Percentiles rank a stretch among this genome's conserved stretches.
Evolutionary conservation across 2,113 vertebrate species (phyloP).

Genomic region (Gambusia affinis): DNA sequence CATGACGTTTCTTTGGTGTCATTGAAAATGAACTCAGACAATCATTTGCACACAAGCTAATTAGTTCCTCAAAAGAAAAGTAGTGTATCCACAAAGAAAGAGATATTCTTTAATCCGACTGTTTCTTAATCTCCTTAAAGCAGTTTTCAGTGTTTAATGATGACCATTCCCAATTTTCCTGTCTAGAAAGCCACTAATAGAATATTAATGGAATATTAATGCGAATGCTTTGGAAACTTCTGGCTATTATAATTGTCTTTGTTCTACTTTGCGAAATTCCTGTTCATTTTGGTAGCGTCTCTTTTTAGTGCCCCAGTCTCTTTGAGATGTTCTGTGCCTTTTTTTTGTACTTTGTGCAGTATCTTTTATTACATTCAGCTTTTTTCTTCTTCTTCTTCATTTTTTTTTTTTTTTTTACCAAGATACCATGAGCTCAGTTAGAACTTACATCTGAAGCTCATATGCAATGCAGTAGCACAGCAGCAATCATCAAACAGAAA

Average conservation of each 20-base stretch:
- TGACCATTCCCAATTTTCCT: conserved; percentile 52
- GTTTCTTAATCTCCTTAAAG: conserved; percentile 45
- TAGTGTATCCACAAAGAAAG: conserved; percentile 21
- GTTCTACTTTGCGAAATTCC: conserved; percentile 40
- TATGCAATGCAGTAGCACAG: conserved; percentile 49
- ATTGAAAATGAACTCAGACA: background rate
- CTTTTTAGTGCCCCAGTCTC: conserved; percentile 14
- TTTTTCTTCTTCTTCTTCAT: conserved; percentile 28
- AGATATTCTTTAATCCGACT: conserved; percentile 45
- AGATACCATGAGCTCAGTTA: conserved; percentile 32
- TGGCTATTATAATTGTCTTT: conserved; percentile 56
- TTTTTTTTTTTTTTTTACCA: conserved; percentile 6
- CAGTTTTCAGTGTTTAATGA: conserved; percentile 56
- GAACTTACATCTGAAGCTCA: conserved; percentile 53
- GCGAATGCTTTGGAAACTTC: conserved; percentile 55
- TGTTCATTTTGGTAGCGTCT: conserved; percentile 22
- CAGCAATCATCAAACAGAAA: conserved; percentile 25
- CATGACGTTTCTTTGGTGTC: background rate
- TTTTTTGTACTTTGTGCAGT: conserved; percentile 30
- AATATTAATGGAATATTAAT: conserved; percentile 22
- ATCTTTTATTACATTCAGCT: conserved; percentile 10
- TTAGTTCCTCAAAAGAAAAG: background rate
- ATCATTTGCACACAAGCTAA: background rate
- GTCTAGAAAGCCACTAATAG: conserved; percentile 59
- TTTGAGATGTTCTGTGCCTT: conserved; percentile 24